Evolutionary conservation across 2,113 vertebrate species (phyloP).

Genomic region (Proteles cristata): DNA sequence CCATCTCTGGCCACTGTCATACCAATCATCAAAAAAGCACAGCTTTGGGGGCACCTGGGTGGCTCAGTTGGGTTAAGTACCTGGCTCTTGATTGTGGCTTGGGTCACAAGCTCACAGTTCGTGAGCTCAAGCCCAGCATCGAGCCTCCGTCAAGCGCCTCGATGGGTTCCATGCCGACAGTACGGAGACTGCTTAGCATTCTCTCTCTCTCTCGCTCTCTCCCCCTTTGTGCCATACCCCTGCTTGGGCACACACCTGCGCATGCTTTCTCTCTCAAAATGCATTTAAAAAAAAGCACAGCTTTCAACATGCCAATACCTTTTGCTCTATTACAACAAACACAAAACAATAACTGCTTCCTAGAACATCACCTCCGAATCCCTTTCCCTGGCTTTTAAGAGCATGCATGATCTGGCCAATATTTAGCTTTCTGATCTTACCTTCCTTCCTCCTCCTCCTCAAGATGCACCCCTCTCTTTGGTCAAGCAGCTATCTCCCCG

Average conservation of each 20-base stretch:
- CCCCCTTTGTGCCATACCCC: no score
- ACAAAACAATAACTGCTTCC: not conserved
- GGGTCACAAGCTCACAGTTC: no score
- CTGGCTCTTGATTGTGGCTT: no score
- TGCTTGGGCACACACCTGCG: no score
- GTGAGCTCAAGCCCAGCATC: no score
- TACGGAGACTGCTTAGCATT: no score
- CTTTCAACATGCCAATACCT: not conserved
- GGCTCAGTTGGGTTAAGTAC: no score
- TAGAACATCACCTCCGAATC: not conserved
- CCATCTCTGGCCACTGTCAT: not conserved
- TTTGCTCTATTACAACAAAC: not conserved
- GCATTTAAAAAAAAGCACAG: not conserved
- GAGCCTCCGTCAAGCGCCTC: no score
- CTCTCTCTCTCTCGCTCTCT: no score
- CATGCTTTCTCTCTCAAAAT: no score
- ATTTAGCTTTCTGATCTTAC: not conserved
- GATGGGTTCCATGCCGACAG: no score
- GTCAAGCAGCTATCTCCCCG: not conserved
- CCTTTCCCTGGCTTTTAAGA: not conserved
- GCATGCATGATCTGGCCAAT: not conserved
- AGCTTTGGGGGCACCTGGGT: no score
- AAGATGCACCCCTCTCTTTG: not conserved
- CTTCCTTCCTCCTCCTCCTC: not conserved
- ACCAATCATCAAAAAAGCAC: not conserved